Evolutionary conservation across 2,888 invertebrate species (phyloP).

Genomic region (Plemyria rubiginata): DNA sequence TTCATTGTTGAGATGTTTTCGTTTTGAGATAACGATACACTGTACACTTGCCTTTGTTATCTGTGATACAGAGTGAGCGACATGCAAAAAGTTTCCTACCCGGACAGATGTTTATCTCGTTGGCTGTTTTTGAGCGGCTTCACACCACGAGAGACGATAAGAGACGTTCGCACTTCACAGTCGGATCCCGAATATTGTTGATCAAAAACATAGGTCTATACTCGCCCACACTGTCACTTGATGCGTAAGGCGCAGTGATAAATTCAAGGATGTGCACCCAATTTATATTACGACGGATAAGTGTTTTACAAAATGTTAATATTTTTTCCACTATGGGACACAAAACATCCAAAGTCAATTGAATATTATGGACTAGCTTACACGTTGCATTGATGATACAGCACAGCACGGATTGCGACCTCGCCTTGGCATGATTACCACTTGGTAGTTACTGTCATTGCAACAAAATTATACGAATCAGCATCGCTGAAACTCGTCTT

Average conservation of each 20-base stretch:
- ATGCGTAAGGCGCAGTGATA: slow-evolving; percentile 35
- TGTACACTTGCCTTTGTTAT: slow-evolving; percentile 21
- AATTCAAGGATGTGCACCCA: slow-evolving; percentile 40
- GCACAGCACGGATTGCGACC: slow-evolving; percentile 10
- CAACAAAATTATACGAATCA: slow-evolving; percentile 23
- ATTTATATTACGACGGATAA: slow-evolving; percentile 32
- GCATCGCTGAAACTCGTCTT: slow-evolving; percentile 16
- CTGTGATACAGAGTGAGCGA: slow-evolving; percentile 25
- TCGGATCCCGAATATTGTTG: slow-evolving; percentile 38
- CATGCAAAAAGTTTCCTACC: slow-evolving; percentile 12
- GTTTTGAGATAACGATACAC: slow-evolving; percentile 15
- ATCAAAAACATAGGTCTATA: slow-evolving; percentile 32
- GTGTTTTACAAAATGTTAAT: not conserved
- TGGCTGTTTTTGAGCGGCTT: slow-evolving; percentile 9
- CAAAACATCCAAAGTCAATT: slow-evolving; percentile 6
- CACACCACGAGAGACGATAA: slow-evolving; percentile 18
- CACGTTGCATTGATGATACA: slow-evolving; percentile 19
- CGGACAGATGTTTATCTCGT: slow-evolving; percentile 8
- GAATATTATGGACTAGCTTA: slow-evolving; percentile 13
- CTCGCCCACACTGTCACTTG: slow-evolving; percentile 34
- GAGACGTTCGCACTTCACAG: slow-evolving; percentile 32
- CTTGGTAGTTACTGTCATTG: slow-evolving; percentile 2
- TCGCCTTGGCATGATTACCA: slow-evolving; percentile 11
- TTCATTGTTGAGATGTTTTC: slow-evolving; percentile 34
- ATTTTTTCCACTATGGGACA: slow-evolving; percentile 3